Conservation (phyloP, 2,888 invertebrate genomes). For the Aplocera efformata region DNA sequence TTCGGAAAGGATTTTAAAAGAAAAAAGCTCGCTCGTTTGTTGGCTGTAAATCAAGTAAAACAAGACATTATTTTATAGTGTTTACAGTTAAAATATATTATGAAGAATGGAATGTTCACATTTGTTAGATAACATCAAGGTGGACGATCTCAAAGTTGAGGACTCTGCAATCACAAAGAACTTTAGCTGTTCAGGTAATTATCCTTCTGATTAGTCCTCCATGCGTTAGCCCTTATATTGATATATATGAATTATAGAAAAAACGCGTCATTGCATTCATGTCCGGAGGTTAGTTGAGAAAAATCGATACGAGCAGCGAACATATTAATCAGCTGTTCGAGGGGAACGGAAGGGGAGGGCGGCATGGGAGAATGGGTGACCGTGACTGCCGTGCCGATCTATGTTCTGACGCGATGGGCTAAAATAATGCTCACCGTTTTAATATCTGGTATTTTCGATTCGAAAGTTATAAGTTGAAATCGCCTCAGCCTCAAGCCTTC, state of each 20-base stretch:
- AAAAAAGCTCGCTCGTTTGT: no score
- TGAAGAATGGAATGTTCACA: constrained; percentile 86
- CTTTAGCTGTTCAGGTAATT: constrained; percentile 83
- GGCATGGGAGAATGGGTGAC: constrained; percentile 66
- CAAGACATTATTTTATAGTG: constrained; percentile 32
- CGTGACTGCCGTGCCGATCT: constrained; percentile 61
- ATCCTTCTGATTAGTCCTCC: constrained; percentile 35
- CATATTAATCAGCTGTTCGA: constrained; percentile 78
- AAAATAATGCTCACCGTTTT: constrained; percentile 34
- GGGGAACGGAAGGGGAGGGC: constrained; percentile 57
- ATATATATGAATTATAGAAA: constrained; percentile 15
- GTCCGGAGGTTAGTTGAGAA: constrained; percentile 64
- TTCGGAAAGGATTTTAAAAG: not conserved
- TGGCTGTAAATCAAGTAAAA: no score
- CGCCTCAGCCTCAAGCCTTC: no score
- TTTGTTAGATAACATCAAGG: constrained; percentile 83
- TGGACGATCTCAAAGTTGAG: constrained; percentile 72
- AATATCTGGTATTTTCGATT: constrained; percentile 34
- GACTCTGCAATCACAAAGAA: constrained; percentile 81
- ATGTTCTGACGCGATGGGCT: constrained; percentile 50
- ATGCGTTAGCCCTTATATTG: constrained; percentile 25
- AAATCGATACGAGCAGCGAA: constrained; percentile 74
- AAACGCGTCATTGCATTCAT: constrained; percentile 36
- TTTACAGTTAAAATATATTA: constrained; percentile 44
- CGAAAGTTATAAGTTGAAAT: no score